Base-by-base conservation (phyloP, 2,888 invertebrate genomes). In the Spicauda simplicius region DNA sequence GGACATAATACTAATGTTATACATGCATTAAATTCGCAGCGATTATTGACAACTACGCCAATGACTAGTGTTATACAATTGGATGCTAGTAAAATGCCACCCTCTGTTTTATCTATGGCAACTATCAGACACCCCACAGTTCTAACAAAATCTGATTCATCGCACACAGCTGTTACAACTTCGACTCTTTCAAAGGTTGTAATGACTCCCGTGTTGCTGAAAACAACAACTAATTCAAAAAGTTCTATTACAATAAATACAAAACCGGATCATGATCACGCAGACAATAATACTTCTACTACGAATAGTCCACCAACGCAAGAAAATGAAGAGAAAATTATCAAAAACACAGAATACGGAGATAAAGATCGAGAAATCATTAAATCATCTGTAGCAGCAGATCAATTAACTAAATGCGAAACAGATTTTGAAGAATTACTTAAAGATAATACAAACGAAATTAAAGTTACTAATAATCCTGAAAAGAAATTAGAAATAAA, bases 361-460 rank as follows among this genome's bases (percentile, higher is more conserved):
- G 80, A 78, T 65, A 81, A 82, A 69, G 77, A 79, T 70, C 77
- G 74, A 69, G 79, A 79, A 57, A 67, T 74, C 62, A 66, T 70
- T 8, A 81, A 81, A 70, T 63, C 76, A 6, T 52, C 71, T 63
- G 54, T 68, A 12, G 45, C 72, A 20, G 54, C 63, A 33, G 87
- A 86, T 63, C 77, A 75, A 70, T 73, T 77, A 69, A 54, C 80
- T 11, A 92, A 92, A 82, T 87, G 89, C 79, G 92, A 88, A 75
- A 93, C 93, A 50, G 93, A 93, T 77, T 93, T 93, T 77, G 93
- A 93, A 78, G 93, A 93, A 75, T 77, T 93, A 55, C 77, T 93
- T 33, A 93, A 91, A 81, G 93, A 93, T 75, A 93, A 87, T 62
- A 91, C 93, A 20, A 93, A 91, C 78, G 91, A 93, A 83, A 93